phyloP scores from a whole-genome alignment of 2,113 vertebrate species.

The Crotophaga sulcirostris region DNA sequence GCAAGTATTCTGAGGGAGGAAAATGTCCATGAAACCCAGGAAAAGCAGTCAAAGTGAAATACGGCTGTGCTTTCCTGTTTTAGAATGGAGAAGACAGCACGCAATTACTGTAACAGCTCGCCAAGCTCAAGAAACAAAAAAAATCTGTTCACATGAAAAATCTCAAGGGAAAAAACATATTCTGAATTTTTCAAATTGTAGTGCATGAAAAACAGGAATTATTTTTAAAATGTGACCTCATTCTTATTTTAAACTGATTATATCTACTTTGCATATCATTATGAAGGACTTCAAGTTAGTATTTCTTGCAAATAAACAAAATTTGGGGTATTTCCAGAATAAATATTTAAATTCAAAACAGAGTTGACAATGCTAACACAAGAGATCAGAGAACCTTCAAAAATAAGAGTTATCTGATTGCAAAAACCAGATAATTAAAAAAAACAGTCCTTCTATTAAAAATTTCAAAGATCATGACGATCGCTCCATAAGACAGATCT shows the following conservation, averaged over 20 bases:
- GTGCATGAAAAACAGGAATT: background rate
- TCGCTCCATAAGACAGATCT: background rate
- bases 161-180: background rate
- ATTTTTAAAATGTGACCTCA: background rate
- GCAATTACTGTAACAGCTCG: background rate
- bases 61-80: background rate
- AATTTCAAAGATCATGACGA: background rate
- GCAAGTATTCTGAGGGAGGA: background rate
- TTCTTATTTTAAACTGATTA: background rate
- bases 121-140: background rate
- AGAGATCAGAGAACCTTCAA: background rate
- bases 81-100: background rate
- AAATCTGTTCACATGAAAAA: background rate
- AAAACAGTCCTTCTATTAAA: background rate
- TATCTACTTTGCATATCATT: background rate
- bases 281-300: background rate
- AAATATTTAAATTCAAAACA: background rate
- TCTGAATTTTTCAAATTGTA: background rate
- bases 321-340: background rate
- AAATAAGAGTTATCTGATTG: background rate
- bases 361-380: background rate
- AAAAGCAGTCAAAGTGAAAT: background rate
- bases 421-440: background rate
- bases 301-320: background rate
- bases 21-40: background rate